phyloP scores from a whole-genome alignment of 2,888 invertebrate genomes.

The Spilarctia lutea region DNA sequence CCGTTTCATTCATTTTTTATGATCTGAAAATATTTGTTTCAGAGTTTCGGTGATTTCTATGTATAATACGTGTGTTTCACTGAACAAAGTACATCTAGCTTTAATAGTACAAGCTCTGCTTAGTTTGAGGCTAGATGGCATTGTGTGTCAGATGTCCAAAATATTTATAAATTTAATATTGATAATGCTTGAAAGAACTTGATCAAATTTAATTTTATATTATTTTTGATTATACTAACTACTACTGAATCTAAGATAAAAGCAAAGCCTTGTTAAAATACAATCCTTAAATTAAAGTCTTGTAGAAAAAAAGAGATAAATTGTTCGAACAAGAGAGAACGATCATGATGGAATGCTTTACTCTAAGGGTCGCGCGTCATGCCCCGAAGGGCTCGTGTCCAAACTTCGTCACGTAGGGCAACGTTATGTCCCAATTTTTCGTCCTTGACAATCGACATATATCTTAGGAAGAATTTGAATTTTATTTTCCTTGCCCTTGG shows the following conservation, averaged over 20 bases:
- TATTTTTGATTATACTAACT: background rate
- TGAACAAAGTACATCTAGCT: no score
- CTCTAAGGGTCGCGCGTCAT: constrained; percentile 43
- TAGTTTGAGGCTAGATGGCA: no score
- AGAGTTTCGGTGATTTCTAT: no score
- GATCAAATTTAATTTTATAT: background rate
- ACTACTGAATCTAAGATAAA: background rate
- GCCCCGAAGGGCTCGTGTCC: constrained; percentile 59
- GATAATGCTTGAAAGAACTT: no score
- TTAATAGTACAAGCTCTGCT: no score
- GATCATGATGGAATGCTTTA: constrained; percentile 70
- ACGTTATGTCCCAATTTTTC: constrained; percentile 77
- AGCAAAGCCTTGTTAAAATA: constrained; percentile 6
- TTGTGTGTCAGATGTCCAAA: no score
- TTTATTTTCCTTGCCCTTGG: constrained; percentile 31
- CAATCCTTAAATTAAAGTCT: constrained; percentile 31
- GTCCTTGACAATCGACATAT: constrained; percentile 60
- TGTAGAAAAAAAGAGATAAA: constrained; percentile 39
- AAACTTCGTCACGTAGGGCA: constrained; percentile 67
- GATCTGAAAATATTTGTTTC: no score
- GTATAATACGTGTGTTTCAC: no score
- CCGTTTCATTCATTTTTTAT: no score
- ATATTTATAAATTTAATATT: no score
- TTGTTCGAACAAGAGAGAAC: constrained; percentile 50
- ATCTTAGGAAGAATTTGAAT: constrained; percentile 44